Percentiles rank a stretch among this genome's conserved stretches.
Conservation (phyloP, 1,140 invertebrate species). For the Drosophila mayri region DNA sequence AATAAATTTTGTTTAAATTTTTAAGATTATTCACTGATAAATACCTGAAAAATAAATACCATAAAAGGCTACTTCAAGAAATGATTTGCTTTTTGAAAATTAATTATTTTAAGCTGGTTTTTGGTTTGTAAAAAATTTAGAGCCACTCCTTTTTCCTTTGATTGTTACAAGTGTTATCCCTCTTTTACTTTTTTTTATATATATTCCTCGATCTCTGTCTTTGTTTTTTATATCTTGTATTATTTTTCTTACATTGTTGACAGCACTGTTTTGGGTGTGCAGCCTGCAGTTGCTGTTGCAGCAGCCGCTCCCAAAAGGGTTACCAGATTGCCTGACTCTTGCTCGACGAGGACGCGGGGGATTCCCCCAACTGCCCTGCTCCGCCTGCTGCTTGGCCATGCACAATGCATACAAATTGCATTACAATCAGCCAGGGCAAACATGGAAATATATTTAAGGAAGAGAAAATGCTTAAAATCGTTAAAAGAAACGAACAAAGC, state of each 20-base stretch:
- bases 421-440: slow-evolving; percentile 77
- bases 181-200: neutral
- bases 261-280: slow-evolving; percentile 1
- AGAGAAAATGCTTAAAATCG: slow-evolving; percentile 49
- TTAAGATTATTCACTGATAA: neutral
- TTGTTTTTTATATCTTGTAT: neutral
- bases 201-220: neutral
- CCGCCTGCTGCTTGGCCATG: slow-evolving; percentile 57
- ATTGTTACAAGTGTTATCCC: neutral
- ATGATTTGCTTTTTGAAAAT: neutral
- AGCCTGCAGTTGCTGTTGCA: slow-evolving; percentile 26
- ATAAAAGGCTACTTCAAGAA: neutral
- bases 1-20: neutral
- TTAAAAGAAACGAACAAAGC: slow-evolving; percentile 53
- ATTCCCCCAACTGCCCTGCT: slow-evolving; percentile 7
- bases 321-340: slow-evolving; percentile 37
- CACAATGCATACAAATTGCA: slow-evolving; percentile 82
- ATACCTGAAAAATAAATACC: too few species aligned
- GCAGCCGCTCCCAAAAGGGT: slow-evolving; percentile 43
- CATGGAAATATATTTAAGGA: slow-evolving; percentile 69
- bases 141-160: neutral
- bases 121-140: neutral
- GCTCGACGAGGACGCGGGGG: neutral
- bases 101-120: neutral
- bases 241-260: neutral